Percentiles rank a stretch among this genome's conserved stretches.
phyloP scores from a whole-genome alignment of 2,888 invertebrate genomes.

The Cotesia congregata region DNA sequence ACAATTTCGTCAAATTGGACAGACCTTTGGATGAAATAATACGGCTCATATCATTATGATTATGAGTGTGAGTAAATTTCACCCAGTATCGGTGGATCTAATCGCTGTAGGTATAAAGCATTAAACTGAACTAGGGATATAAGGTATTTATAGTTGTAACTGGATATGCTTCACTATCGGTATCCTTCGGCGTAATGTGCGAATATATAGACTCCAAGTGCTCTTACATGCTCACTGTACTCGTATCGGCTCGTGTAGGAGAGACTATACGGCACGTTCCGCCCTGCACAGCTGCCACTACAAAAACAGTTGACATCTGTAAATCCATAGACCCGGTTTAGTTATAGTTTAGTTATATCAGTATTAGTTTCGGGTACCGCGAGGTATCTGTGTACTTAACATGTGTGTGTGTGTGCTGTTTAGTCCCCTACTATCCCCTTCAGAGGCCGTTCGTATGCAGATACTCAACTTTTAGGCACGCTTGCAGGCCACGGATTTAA shows the following conservation, averaged over 20 bases:
- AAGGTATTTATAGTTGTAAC: conserved; percentile 60
- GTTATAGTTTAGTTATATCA: background rate
- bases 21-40: conserved; percentile 17
- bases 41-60: too few species aligned
- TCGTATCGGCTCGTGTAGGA: conserved; percentile 15
- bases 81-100: conserved; percentile 45
- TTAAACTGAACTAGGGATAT: conserved; percentile 50
- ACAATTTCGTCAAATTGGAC: conserved; percentile 25
- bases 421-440: conserved; percentile 20
- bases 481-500: conserved; percentile 21
- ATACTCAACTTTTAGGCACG: conserved; percentile 31
- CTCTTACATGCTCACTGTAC: conserved; percentile 31
- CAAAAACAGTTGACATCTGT: conserved; percentile 66
- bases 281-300: conserved; percentile 61
- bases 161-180: conserved; percentile 53
- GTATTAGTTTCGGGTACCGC: background rate
- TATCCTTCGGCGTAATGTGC: conserved; percentile 49
- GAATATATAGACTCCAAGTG: background rate
- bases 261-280: conserved; percentile 50
- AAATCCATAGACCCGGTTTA: conserved; percentile 52
- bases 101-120: conserved; percentile 48
- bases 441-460: conserved; percentile 26
- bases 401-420: conserved; percentile 36
- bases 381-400: conserved; percentile 30
- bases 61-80: too few species aligned